Conservation (phyloP, 2,888 invertebrate genomes). For the Cantharis flavilabris region DNA sequence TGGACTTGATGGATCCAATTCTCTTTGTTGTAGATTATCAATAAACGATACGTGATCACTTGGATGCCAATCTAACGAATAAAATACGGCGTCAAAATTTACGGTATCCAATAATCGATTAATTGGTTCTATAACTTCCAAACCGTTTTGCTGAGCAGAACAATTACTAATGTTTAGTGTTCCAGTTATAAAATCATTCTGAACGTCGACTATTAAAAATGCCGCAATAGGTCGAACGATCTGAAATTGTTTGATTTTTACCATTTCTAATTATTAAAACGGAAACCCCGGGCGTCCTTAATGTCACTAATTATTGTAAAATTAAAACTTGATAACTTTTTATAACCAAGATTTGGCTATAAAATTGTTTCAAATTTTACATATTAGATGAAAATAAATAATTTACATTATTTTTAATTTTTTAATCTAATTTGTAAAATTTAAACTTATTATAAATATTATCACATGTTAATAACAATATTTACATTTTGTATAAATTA, state of each 20-base stretch:
- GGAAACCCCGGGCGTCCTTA: neutral
- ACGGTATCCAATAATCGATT: slow-evolving; percentile 82
- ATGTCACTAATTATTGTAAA: too few relatives aligned
- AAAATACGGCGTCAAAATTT: slow-evolving; percentile 86
- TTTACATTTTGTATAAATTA: too few relatives aligned
- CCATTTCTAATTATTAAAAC: neutral
- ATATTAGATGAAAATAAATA: too few relatives aligned
- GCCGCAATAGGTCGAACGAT: slow-evolving; percentile 86
- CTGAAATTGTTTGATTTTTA: slow-evolving; percentile 56
- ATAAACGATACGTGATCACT: slow-evolving; percentile 94
- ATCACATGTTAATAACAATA: too few relatives aligned
- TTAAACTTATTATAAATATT: too few relatives aligned
- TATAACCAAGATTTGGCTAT: too few relatives aligned
- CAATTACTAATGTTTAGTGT: slow-evolving; percentile 92
- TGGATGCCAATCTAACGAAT: slow-evolving; percentile 98
- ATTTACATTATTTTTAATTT: too few relatives aligned
- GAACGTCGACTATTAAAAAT: slow-evolving; percentile 93
- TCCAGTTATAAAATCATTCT: slow-evolving; percentile 97
- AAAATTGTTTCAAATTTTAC: too few relatives aligned
- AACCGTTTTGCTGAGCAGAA: slow-evolving; percentile 88
- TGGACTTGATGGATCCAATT: slow-evolving; percentile 73
- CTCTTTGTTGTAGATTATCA: slow-evolving; percentile 82
- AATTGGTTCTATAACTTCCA: slow-evolving; percentile 89
- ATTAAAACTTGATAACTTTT: too few relatives aligned
- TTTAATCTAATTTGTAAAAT: too few relatives aligned